Evolutionary conservation across 2,797 vertebrate species (phyloP), one percentile per base, ranked within the genome.

Genomic region (Neostethus bicornis): DNA sequence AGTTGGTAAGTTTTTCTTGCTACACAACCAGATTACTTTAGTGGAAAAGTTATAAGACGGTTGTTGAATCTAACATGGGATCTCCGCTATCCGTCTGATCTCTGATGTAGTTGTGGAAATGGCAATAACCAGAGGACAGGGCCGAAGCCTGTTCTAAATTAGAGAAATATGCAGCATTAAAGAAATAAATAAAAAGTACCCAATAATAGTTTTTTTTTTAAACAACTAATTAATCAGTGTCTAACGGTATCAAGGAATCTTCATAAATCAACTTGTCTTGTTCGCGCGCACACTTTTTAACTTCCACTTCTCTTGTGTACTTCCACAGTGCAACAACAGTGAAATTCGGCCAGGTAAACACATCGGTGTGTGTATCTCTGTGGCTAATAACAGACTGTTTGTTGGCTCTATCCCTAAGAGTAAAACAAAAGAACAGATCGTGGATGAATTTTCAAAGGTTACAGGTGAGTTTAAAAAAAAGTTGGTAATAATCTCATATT

Each of bases 341-440:
- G 97, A 99, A 94, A 99, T 99, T 76, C 95, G 97, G 86, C 93
- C 97, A 45, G 97, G 97, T 85, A 99, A 99, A 92, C 97, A 98
- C 80, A 97, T 99, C 58, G 97, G 97, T 21, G 97, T 99, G 43
- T 99, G 97, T 90, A 99, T 99, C 90, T 99, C 97, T 50, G 97
- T 99, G 90, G 97, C 97, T 91, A 99, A 99, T 94, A 99, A 99
- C 92, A 96, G 97, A 78, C 95, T 99, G 86, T 99, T 99, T 91
- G 97, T 99, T 90, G 97, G 97, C 66, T 99, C 97, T 85, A 99
- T 99, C 87, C 97, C 97, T 79, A 99, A 99, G 89, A 99, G 96
- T 92, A 99, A 99, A 96, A 98, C 97, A 87, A 99, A 99, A 94
- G 97, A 99, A 69, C 97, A 99, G 85, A 99, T 99, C 84, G 94